Evolutionary conservation across 1,140 invertebrate species (phyloP), one percentile per base, ranked within the genome.

Genomic region (Lasioglossum albipes): DNA sequence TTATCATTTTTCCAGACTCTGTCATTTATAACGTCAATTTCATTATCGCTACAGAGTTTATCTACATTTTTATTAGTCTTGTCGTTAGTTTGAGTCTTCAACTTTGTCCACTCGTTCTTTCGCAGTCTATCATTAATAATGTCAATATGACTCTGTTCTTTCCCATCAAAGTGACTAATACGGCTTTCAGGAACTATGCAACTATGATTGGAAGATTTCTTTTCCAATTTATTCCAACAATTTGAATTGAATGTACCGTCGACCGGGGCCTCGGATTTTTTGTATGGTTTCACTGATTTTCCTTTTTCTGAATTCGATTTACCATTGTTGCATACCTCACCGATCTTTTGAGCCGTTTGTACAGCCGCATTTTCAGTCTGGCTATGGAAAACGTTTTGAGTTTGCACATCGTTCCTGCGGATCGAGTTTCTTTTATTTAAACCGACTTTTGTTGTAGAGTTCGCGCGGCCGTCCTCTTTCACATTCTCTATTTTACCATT

Each of bases 41-140:
- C 89, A 0, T 76, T 79, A 12, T 87, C 75, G n/a, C 66, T 75
- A 54, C 49, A 78, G 52, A 41, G 27, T 20, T 75, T 83, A 0
- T 83, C 78, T 12, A n/a, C 74, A 6, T 61, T 81, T 18, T 76
- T 80, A 57, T 66, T 80, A n/a, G 67, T 75, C 9, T 62, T 81
- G 16, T n/a, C 64, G 0, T 69, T 71, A 16, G 9, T 52, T 42
- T 74, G 59, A 7, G 70, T 66, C 16, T 52, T 87, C 36, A 54
- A 79, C 59, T 88, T 91, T 4, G 82, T 88, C 91, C 92, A 92
- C n/a, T 85, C 90, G 66, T 90, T 93, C 45, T 93, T 93, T 89
- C 90, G 90, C 49, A 93, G 69, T 75, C 92, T 88, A n/a, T 93
- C 91, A 41, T 93, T 93, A 52, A 93, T 91, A 49, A 93, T 91